Evolutionary conservation across 2,888 invertebrate genomes (phyloP).

Genomic region (Ormyrus nitidulus): DNA sequence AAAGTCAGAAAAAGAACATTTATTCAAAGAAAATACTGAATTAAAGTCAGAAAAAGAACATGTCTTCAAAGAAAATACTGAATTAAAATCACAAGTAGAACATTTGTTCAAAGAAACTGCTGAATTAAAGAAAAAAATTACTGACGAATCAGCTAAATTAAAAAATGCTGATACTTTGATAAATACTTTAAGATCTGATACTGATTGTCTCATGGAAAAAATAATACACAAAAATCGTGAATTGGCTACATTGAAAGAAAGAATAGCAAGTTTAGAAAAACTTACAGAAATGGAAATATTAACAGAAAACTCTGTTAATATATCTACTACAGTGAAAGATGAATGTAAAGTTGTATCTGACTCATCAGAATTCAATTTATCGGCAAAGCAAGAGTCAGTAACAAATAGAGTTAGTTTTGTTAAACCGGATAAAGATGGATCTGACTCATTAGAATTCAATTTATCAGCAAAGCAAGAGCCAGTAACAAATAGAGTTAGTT

Average conservation of each 20-base stretch:
- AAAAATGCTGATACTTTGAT: constrained; percentile 29
- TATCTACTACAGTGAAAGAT: no score
- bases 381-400: no score
- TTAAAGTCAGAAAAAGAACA: constrained; percentile 45
- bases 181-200: constrained; percentile 47
- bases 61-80: constrained; percentile 49
- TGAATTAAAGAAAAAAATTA: constrained; percentile 42
- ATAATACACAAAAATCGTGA: constrained; percentile 61
- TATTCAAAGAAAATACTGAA: constrained; percentile 36
- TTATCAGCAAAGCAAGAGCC: no score
- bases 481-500: no score
- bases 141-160: constrained; percentile 48
- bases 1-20: constrained; percentile 37
- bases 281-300: constrained; percentile 26
- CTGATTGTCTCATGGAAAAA: constrained; percentile 55
- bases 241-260: constrained; percentile 76
- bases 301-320: no score
- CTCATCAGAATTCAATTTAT: no score
- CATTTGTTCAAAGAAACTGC: constrained; percentile 47
- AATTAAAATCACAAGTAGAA: constrained; percentile 48
- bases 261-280: constrained; percentile 72
- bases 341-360: no score
- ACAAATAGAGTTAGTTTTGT: no score
- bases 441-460: no score
- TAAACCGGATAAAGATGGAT: no score